phyloP scores from a whole-genome alignment of 2,888 invertebrate genomes.

The Lasioglossum marginatum region DNA sequence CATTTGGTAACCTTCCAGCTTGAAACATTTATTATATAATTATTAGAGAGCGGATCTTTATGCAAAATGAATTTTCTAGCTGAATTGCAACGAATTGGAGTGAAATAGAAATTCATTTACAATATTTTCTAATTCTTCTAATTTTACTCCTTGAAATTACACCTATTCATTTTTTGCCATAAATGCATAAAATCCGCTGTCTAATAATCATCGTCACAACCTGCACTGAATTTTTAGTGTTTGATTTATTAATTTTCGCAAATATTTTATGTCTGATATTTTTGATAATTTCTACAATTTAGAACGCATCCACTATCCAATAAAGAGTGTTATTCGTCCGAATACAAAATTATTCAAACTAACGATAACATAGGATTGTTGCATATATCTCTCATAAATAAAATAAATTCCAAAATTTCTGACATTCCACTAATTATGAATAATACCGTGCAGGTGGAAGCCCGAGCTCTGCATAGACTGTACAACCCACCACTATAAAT shows the following conservation, averaged over 20 bases:
- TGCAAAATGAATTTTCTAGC: too few species aligned
- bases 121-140: too few species aligned
- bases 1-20: neutral
- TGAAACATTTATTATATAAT: neutral
- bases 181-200: too few species aligned
- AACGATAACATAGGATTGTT: neutral
- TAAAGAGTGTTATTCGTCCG: too few species aligned
- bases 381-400: neutral
- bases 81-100: too few species aligned
- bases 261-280: neutral
- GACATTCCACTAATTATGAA: constrained; percentile 1
- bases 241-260: neutral
- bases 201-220: too few species aligned
- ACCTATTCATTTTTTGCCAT: too few species aligned
- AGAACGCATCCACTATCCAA: too few species aligned
- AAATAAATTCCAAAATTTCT: neutral
- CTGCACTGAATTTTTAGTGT: neutral
- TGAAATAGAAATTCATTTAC: too few species aligned
- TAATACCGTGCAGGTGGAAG: neutral
- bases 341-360: neutral
- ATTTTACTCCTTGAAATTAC: too few species aligned
- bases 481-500: neutral
- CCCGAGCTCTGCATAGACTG: neutral
- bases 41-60: too few species aligned
- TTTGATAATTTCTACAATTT: too few species aligned